Conservation (phyloP, 2,888 invertebrate species). For the Kuschelorhynchus macadamiae region DNA sequence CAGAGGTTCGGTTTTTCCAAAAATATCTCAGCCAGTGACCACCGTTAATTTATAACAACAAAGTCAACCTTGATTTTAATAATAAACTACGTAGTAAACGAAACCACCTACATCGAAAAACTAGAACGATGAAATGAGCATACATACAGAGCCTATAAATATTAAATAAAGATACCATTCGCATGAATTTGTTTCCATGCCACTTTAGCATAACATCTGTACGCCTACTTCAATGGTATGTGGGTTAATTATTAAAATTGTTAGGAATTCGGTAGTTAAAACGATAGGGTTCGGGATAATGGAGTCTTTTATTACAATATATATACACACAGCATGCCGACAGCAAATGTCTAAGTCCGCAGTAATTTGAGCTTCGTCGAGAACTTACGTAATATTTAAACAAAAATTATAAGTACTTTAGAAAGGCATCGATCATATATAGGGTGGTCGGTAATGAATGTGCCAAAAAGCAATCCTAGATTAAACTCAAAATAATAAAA, state of each 20-base stretch:
- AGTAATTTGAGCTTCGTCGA: no score
- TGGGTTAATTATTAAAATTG: constrained; percentile 35
- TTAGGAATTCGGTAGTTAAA: constrained; percentile 24
- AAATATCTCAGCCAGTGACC: constrained; percentile 15
- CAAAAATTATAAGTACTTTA: no score
- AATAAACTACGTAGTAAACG: constrained; percentile 39
- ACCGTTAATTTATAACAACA: constrained; percentile 30
- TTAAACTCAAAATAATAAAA: no score
- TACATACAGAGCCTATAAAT: constrained; percentile 29
- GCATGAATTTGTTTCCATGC: constrained; percentile 17
- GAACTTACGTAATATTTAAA: no score
- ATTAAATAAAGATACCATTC: constrained; percentile 24
- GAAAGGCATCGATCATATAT: no score
- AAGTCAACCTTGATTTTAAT: constrained; percentile 38
- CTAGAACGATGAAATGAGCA: background rate
- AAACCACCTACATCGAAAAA: constrained; percentile 30
- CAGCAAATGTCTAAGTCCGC: no score
- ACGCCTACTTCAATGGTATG: constrained; percentile 26
- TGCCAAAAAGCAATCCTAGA: no score
- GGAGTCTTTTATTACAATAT: no score
- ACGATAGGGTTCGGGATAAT: constrained; percentile 21
- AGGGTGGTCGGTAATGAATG: no score
- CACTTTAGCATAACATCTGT: constrained; percentile 31
- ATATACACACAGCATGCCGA: no score
- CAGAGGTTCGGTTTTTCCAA: constrained; percentile 8